Evolutionary conservation across 1,140 invertebrate genomes (phyloP).

Genomic region (Acromyrmex echinatior): DNA sequence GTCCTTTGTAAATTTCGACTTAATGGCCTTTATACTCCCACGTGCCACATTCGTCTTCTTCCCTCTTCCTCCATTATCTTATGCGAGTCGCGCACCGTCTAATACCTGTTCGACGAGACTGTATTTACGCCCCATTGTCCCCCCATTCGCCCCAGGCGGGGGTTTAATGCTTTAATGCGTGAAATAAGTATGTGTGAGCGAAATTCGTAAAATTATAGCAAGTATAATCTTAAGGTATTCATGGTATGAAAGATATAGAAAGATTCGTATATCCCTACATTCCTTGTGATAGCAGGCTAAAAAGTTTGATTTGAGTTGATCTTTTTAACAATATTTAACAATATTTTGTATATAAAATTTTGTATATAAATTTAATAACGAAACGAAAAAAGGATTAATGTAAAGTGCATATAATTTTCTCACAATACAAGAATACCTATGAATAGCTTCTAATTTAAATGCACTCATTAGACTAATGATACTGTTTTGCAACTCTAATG

Average conservation of each 20-base stretch:
- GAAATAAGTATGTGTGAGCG: conserved; percentile 26
- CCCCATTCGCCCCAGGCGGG: too few relatives aligned
- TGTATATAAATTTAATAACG: not conserved
- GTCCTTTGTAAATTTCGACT: conserved; percentile 66
- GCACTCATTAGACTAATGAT: conserved; percentile 46
- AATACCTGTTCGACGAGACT: conserved; percentile 36
- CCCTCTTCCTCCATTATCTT: conserved; percentile 48
- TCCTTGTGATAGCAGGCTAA: not conserved
- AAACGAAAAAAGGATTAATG: not conserved
- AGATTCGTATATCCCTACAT: not conserved
- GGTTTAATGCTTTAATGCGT: conserved; percentile 1
- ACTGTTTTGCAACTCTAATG: not conserved
- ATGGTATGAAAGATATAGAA: not conserved
- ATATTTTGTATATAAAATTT: not conserved
- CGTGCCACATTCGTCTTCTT: conserved; percentile 64
- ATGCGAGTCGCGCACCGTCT: conserved; percentile 14
- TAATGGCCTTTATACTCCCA: conserved; percentile 66
- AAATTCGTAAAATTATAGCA: conserved; percentile 10
- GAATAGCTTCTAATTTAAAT: conserved; percentile 31
- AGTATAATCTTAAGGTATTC: conserved; percentile 16
- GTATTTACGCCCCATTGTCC: conserved; percentile 44
- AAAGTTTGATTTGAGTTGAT: not conserved
- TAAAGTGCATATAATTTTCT: conserved; percentile 8
- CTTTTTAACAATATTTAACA: not conserved
- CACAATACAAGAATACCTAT: not conserved